phyloP scores from a whole-genome alignment of 2,888 invertebrate species.

The Catocala fraxini region DNA sequence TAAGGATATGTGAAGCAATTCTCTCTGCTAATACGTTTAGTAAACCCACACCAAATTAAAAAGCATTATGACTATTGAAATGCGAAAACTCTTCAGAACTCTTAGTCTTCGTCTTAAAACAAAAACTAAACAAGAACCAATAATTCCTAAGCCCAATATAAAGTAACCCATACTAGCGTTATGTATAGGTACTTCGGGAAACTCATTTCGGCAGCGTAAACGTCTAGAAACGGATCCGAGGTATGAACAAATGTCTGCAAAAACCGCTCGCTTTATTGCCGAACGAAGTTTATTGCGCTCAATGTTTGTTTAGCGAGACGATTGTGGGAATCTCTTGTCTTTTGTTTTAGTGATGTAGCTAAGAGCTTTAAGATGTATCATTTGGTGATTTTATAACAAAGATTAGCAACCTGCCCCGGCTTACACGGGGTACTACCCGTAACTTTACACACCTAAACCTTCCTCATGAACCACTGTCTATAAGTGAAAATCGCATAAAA shows the following conservation, averaged over 20 bases:
- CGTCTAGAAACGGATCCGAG: neutral
- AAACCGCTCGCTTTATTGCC: neutral
- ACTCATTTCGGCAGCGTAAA: conserved; percentile 14
- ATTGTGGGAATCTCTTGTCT: neutral
- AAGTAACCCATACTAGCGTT: neutral
- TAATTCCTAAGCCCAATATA: neutral
- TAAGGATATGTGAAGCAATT: no score
- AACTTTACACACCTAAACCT: no score
- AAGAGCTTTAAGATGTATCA: neutral
- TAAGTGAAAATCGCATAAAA: no score
- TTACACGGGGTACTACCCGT: no score
- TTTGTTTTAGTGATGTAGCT: neutral
- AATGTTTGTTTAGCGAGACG: neutral
- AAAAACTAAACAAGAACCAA: neutral
- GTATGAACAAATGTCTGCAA: conserved; percentile 1
- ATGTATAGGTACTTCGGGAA: conserved; percentile 6
- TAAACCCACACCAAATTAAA: no score
- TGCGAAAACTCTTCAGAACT: no score
- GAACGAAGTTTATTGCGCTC: conserved; percentile 1
- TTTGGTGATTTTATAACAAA: neutral
- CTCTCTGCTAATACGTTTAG: no score
- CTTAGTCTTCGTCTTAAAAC: no score
- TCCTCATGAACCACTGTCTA: no score
- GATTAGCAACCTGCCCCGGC: no score
- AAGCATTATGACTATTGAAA: no score